Conservation (phyloP, 37 sponge, comb jelly and placozoan species). For the Diacarnus erythraeanus region DNA sequence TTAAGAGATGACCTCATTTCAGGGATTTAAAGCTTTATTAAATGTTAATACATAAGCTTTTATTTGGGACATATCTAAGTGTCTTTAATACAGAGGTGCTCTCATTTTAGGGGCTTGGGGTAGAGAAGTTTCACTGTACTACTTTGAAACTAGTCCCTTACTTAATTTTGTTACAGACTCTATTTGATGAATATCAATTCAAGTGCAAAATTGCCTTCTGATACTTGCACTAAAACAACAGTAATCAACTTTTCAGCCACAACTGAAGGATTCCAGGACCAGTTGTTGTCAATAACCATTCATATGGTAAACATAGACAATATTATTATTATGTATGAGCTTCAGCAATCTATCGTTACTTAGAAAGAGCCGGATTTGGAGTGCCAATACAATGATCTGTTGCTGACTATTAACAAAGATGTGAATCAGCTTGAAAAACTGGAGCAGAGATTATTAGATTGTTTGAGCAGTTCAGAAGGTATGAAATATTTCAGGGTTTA, state of each 20-base stretch:
- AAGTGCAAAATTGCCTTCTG: conserved; percentile 44
- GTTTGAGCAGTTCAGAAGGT: conserved; percentile 34
- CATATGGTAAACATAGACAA: no score
- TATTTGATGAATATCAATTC: conserved; percentile 36
- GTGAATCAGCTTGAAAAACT: conserved; percentile 30
- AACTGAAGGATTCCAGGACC: conserved; percentile 61
- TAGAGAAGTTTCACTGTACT: background rate
- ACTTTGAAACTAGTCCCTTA: background rate
- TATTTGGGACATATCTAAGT: no score
- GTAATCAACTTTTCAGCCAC: conserved; percentile 73
- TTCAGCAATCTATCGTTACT: no score
- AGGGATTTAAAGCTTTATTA: background rate
- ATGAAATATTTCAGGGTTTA: no score
- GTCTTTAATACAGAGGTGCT: no score
- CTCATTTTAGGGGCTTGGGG: no score
- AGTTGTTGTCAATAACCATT: conserved; percentile 56
- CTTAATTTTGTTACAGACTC: conserved; percentile 21
- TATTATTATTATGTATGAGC: no score
- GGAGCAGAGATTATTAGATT: conserved; percentile 50
- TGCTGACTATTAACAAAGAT: conserved; percentile 33
- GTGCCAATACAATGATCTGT: conserved; percentile 27
- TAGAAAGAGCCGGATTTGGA: conserved; percentile 64
- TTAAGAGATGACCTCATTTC: background rate
- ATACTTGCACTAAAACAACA: conserved; percentile 60
- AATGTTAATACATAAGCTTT: no score